Evolutionary conservation across 64 coral and sea anemone species (phyloP).

Genomic region (Dendronephthya gigantea): DNA sequence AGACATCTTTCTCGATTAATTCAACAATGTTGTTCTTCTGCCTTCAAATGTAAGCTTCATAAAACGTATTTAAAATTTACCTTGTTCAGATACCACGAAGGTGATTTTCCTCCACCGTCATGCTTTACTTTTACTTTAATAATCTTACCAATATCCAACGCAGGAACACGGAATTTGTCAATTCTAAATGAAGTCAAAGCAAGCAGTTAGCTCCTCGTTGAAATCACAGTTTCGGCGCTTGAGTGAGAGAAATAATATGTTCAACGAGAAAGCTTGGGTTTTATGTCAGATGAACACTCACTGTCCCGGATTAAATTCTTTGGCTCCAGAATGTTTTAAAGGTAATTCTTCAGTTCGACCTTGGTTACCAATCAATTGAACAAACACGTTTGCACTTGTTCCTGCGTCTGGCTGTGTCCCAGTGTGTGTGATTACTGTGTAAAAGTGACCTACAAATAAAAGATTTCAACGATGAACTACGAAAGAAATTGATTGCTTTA

Average conservation of each 20-base stretch:
- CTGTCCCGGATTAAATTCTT: slow-evolving; percentile 63
- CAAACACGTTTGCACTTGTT: slow-evolving; percentile 65
- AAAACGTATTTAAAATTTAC: background rate
- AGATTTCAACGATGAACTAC: background rate
- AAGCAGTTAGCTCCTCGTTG: background rate
- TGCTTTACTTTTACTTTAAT: slow-evolving; percentile 45
- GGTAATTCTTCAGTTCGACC: slow-evolving; percentile 51
- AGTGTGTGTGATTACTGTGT: slow-evolving; percentile 60
- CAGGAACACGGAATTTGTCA: slow-evolving; percentile 64
- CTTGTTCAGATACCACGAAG: slow-evolving; percentile 67
- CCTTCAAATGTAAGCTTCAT: background rate
- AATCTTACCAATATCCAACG: slow-evolving; percentile 56
- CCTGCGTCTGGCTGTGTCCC: slow-evolving; percentile 43
- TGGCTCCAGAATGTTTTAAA: slow-evolving; percentile 45
- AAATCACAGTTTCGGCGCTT: too few relatives aligned
- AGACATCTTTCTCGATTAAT: background rate
- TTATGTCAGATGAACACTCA: slow-evolving; percentile 13
- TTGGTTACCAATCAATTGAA: slow-evolving; percentile 51
- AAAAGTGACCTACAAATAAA: slow-evolving; percentile 48
- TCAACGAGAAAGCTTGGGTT: background rate
- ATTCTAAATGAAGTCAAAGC: slow-evolving; percentile 16
- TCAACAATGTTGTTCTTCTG: too few relatives aligned
- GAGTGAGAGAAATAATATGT: background rate
- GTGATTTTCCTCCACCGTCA: slow-evolving; percentile 56
- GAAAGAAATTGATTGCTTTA: too few relatives aligned